Evolutionary conservation across 2,797 vertebrate genomes (phyloP).

Genomic region (Hybognathus amarus): DNA sequence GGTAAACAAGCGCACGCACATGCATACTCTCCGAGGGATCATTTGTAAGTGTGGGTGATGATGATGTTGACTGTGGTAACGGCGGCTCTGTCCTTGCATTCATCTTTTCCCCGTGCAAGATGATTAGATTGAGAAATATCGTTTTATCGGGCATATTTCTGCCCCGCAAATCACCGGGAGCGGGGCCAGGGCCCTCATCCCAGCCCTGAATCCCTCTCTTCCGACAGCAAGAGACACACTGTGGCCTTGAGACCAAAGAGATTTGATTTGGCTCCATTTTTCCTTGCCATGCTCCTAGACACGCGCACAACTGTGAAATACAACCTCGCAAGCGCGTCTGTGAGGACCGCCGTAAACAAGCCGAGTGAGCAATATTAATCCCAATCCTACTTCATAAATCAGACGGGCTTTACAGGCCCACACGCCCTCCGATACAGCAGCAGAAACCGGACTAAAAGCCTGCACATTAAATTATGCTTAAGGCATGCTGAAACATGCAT

Average conservation of each 20-base stretch:
- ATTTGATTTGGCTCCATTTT: constrained; percentile 73
- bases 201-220: constrained; percentile 69
- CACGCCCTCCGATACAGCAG: constrained; percentile 45
- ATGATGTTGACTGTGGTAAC: constrained; percentile 68
- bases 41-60: constrained; percentile 68
- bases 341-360: constrained; percentile 73
- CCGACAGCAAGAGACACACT: constrained; percentile 54
- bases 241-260: constrained; percentile 73
- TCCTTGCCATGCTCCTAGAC: constrained; percentile 66
- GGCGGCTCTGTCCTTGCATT: constrained; percentile 74
- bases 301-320: constrained; percentile 72
- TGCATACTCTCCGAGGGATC: constrained; percentile 37
- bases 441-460: constrained; percentile 66
- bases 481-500: constrained; percentile 65
- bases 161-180: constrained; percentile 50
- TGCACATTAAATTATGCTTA: constrained; percentile 71
- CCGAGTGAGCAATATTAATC: constrained; percentile 73
- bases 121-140: constrained; percentile 78
- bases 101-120: constrained; percentile 65
- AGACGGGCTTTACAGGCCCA: constrained; percentile 66
- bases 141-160: constrained; percentile 61
- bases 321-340: constrained; percentile 64
- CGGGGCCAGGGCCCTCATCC: constrained; percentile 67
- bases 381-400: constrained; percentile 78
- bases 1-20: constrained; percentile 18